These are phyloP conservation scores for Eustalomyia histrio DNA, from an alignment of 2,888 invertebrate genomes.

Conservation along the genomic window DNA sequence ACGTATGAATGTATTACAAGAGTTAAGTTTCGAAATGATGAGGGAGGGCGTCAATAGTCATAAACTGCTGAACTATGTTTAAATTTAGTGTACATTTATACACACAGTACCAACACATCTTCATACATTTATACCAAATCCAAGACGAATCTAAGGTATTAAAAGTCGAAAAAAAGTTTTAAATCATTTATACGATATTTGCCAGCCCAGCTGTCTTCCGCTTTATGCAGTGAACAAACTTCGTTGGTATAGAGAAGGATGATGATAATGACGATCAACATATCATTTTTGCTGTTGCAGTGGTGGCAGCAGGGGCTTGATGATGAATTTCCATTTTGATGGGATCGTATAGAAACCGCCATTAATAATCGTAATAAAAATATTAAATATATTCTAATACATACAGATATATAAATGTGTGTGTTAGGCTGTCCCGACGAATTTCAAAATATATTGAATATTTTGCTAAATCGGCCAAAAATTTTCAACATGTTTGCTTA, in stretches of 20 bases:
- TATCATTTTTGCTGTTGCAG: background rate
- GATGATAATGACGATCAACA: background rate
- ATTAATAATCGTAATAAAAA: constrained; percentile 12
- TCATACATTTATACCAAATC: background rate
- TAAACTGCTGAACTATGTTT: constrained; percentile 6
- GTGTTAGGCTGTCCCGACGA: too few species aligned
- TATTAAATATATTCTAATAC: background rate
- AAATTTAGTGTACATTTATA: too few species aligned
- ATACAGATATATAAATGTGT: background rate
- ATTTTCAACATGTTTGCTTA: too few species aligned
- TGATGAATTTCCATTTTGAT: constrained; percentile 14
- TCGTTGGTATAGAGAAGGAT: background rate
- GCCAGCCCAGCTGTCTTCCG: constrained; percentile 5
- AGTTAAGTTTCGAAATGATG: background rate
- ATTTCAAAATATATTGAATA: too few species aligned
- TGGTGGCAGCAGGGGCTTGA: background rate
- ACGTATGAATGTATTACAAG: background rate
- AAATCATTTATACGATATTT: constrained; percentile 7
- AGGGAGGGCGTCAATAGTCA: constrained; percentile 22
- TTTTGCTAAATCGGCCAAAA: too few species aligned
- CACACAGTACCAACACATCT: background rate
- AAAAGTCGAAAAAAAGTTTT: background rate
- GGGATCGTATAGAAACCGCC: background rate
- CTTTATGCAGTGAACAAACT: background rate
- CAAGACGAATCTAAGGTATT: constrained; percentile 20